phyloP scores from a whole-genome alignment of 1,140 invertebrate species.

The Yoshiicerus persimilis region DNA sequence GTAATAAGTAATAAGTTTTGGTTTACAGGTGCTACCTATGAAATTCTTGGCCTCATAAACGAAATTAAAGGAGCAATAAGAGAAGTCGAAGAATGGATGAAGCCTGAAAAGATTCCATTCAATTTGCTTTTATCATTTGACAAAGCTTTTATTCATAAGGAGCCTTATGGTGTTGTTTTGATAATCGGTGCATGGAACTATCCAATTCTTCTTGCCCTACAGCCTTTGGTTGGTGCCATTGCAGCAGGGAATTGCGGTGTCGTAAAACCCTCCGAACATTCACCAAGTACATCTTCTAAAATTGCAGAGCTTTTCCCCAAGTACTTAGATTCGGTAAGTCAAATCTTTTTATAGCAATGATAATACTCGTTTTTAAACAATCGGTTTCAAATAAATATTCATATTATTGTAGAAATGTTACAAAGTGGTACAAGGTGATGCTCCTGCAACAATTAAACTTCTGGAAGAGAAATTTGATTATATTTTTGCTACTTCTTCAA shows the following conservation, averaged over 20 bases:
- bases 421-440: constrained; percentile 60
- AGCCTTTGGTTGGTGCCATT: constrained; percentile 61
- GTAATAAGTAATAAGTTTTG: background rate
- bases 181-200: constrained; percentile 69
- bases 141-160: background rate
- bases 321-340: constrained; percentile 61
- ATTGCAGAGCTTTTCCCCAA: constrained; percentile 60
- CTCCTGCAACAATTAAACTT: constrained; percentile 59
- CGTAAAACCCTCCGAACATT: constrained; percentile 66
- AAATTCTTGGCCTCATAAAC: background rate
- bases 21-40: background rate
- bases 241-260: constrained; percentile 66
- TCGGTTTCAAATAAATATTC: background rate
- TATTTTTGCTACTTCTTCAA: constrained; percentile 66
- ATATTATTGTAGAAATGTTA: constrained; percentile 56
- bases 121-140: background rate
- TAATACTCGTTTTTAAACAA: background rate
- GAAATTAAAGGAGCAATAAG: background rate
- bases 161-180: constrained; percentile 54
- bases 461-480: constrained; percentile 65
- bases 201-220: constrained; percentile 61
- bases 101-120: background rate
- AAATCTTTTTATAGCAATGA: background rate
- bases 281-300: constrained; percentile 57
- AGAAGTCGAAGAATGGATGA: background rate